phyloP scores from a whole-genome alignment of 1,140 invertebrate genomes.

The Hirudo medicinalis region DNA sequence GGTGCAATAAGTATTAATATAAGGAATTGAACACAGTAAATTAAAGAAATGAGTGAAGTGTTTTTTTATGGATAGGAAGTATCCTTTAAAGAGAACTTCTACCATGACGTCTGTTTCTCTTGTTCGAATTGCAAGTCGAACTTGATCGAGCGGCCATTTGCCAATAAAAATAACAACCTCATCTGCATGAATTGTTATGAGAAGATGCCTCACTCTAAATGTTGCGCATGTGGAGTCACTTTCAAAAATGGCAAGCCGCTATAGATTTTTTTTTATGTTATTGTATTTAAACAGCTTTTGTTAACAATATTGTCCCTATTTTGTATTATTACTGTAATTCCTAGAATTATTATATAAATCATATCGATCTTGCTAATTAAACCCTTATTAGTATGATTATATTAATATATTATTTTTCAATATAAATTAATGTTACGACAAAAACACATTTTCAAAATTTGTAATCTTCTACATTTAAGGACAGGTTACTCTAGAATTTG shows the following conservation, averaged over 20 bases:
- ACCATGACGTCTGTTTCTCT: neutral
- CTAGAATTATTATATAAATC: neutral
- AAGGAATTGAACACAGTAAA: no score
- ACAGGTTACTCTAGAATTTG: neutral
- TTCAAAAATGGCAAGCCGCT: neutral
- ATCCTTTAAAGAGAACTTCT: neutral
- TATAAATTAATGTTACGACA: neutral
- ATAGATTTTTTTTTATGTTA: neutral
- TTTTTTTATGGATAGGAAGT: neutral
- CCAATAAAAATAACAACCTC: slow-evolving; percentile 3
- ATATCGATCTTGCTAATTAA: neutral
- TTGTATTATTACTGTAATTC: neutral
- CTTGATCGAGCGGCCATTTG: neutral
- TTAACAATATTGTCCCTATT: neutral
- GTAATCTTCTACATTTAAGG: neutral
- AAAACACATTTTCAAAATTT: neutral
- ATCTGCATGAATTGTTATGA: slow-evolving; percentile 2
- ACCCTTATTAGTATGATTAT: no score
- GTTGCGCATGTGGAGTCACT: neutral
- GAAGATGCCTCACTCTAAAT: neutral
- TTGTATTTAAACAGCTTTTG: neutral
- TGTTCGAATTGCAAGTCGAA: neutral
- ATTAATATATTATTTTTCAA: neutral
- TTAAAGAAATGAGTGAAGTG: no score
- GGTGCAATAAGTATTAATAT: no score